Evolutionary conservation across 2,888 invertebrate genomes (phyloP).

Genomic region (Colostygia pectinataria): DNA sequence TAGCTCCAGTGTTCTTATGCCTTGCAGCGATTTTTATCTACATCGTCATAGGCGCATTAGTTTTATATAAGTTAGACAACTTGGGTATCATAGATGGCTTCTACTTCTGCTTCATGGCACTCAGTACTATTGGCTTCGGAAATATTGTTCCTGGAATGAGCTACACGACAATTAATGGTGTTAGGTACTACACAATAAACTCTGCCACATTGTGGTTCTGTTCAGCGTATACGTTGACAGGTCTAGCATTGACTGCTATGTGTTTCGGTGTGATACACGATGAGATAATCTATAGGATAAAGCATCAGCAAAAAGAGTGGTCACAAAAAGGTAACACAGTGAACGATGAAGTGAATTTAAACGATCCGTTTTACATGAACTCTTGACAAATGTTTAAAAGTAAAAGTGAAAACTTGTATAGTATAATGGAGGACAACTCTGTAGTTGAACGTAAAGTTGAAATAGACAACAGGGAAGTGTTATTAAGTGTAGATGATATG

Average conservation of each 20-base stretch:
- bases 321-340: slow-evolving; percentile 85
- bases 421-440: slow-evolving; percentile 79
- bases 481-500: slow-evolving; percentile 78
- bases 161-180: slow-evolving; percentile 77
- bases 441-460: slow-evolving; percentile 72
- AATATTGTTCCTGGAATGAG: slow-evolving; percentile 90
- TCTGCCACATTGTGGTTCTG: slow-evolving; percentile 93
- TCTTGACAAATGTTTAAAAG: slow-evolving; percentile 89
- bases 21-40: slow-evolving; percentile 95
- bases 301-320: slow-evolving; percentile 86
- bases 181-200: slow-evolving; percentile 82
- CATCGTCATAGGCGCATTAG: slow-evolving; percentile 93
- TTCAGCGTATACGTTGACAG: slow-evolving; percentile 92
- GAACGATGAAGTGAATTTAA: slow-evolving; percentile 85
- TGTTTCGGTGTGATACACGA: slow-evolving; percentile 95
- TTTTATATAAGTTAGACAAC: slow-evolving; percentile 94
- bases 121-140: slow-evolving; percentile 96
- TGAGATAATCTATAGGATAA: slow-evolving; percentile 92
- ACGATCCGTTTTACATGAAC: slow-evolving; percentile 86
- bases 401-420: slow-evolving; percentile 82
- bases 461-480: slow-evolving; percentile 77
- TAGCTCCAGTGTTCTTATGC: slow-evolving; percentile 95
- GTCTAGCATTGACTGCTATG: slow-evolving; percentile 94
- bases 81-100: slow-evolving; percentile 95
- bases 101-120: slow-evolving; percentile 97